Evolutionary conservation across 2,888 invertebrate species (phyloP).

Genomic region (Notodonta ziczac): DNA sequence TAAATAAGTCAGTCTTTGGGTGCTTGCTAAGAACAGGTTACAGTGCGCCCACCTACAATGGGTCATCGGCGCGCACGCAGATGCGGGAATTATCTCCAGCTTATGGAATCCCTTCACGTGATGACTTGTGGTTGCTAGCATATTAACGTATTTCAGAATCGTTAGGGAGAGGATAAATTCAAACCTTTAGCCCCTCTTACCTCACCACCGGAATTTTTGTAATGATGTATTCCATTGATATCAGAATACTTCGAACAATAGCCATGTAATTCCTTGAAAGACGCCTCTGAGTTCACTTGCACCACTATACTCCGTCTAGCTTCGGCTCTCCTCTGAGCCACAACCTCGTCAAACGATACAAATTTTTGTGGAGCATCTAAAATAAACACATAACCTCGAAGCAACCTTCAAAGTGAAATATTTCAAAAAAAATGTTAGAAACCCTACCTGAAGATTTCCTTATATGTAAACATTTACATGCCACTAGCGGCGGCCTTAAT

Average conservation of each 20-base stretch:
- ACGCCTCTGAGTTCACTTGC: conserved; percentile 90
- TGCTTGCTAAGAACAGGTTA: too few relatives aligned
- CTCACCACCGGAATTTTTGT: conserved; percentile 77
- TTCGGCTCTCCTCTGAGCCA: conserved; percentile 85
- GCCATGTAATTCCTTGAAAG: conserved; percentile 86
- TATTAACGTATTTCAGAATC: too few relatives aligned
- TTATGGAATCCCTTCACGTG: too few relatives aligned
- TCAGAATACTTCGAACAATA: conserved; percentile 88
- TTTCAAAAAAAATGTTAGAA: conserved; percentile 15
- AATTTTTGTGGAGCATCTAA: conserved; percentile 66
- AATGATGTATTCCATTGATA: conserved; percentile 88
- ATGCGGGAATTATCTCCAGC: too few relatives aligned
- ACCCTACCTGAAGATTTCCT: conserved; percentile 67
- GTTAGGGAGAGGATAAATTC: too few relatives aligned
- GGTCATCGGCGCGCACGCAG: too few relatives aligned
- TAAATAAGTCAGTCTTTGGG: too few relatives aligned
- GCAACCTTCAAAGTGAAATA: conserved; percentile 42
- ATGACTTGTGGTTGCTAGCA: too few relatives aligned
- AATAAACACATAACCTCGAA: conserved; percentile 71
- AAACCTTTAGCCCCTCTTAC: conserved; percentile 41
- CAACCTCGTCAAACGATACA: conserved; percentile 83
- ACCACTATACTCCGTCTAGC: conserved; percentile 89
- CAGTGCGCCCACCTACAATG: too few relatives aligned
- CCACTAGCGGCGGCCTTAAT: conserved; percentile 43
- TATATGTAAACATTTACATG: conserved; percentile 58